These are phyloP conservation scores for Hirudo medicinalis DNA, from an alignment of 1,140 invertebrate genomes.

Conservation along the genomic window DNA sequence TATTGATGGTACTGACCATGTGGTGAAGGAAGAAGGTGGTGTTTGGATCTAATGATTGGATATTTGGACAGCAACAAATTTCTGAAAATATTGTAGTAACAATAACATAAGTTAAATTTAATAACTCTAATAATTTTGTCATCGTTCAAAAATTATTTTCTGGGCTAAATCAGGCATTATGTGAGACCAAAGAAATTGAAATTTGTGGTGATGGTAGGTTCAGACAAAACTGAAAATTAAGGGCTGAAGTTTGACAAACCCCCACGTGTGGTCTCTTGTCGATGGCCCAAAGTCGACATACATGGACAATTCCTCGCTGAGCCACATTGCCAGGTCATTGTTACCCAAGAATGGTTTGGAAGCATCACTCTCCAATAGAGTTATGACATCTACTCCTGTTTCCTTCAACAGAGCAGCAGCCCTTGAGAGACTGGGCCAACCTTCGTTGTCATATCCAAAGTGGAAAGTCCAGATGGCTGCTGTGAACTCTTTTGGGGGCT, in stretches of 20 bases:
- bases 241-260: conserved; percentile 27
- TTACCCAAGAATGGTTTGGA: conserved; percentile 42
- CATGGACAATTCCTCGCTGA: conserved; percentile 37
- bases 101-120: background rate
- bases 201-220: no score
- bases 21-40: conserved; percentile 40
- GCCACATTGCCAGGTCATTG: conserved; percentile 41
- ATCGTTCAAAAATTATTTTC: no score
- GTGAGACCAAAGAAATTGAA: no score
- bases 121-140: no score
- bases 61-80: conserved; percentile 41
- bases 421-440: conserved; percentile 40
- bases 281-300: conserved; percentile 43
- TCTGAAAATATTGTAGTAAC: conserved; percentile 25
- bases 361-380: conserved; percentile 40
- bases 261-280: conserved; percentile 41
- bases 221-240: no score
- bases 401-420: conserved; percentile 34
- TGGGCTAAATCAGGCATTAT: no score
- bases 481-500: conserved; percentile 28
- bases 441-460: conserved; percentile 43
- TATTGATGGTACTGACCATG: conserved; percentile 29
- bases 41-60: conserved; percentile 38
- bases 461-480: conserved; percentile 41
- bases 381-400: conserved; percentile 40